Evolutionary conservation across 2,888 invertebrate genomes (phyloP), one percentile per base, ranked within the genome.

Genomic region (Dolichopus griseipennis): DNA sequence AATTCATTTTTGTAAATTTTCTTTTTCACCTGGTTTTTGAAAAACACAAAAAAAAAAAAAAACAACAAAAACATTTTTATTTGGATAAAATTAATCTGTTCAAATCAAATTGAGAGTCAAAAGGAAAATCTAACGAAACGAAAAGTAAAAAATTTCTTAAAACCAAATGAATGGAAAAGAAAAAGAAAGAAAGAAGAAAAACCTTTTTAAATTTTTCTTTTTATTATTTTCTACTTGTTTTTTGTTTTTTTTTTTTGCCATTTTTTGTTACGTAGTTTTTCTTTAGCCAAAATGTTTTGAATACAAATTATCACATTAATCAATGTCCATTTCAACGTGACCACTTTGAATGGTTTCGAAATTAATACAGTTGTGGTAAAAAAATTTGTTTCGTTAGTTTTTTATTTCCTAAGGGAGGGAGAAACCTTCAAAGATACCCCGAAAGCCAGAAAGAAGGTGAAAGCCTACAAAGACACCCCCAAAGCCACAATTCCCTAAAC

Each of bases 231-330:
- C 18, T 52, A 52, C 43, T 6, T 43, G n/a, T 52, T 52, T 52
- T 15, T 52, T 18, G 4, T 52, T 52, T 52, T 52, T 52, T 15
- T 5, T 52, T 5, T 41, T 41, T 41, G 12, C 12, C 12, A n/a
- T 41, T 41, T 52, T n/a, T 52, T 52, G n/a, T 52, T 18, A 41
- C 9, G 15, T 12, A 18, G 15, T 52, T 52, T n/a, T n/a, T 52
- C 15, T 52, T 7, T 52, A 18, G 18, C 18, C 18, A 52, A 52
- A 52, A 63, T 27, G 63, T 63, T 63, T 63, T 63, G 63, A 63
- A 64, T 64, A 64, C 64, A 64, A 64, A 64, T 64, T 64, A 64
- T 37, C 64, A 64, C 64, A 64, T 64, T 64, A 34, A 64, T 64
- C 64, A 64, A 64, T 64, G 64, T 64, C 64, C 64, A 64, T 34